Evolutionary conservation across 1,140 invertebrate species (phyloP), one percentile per base, ranked within the genome.

Genomic region (Augochlora pura): DNA sequence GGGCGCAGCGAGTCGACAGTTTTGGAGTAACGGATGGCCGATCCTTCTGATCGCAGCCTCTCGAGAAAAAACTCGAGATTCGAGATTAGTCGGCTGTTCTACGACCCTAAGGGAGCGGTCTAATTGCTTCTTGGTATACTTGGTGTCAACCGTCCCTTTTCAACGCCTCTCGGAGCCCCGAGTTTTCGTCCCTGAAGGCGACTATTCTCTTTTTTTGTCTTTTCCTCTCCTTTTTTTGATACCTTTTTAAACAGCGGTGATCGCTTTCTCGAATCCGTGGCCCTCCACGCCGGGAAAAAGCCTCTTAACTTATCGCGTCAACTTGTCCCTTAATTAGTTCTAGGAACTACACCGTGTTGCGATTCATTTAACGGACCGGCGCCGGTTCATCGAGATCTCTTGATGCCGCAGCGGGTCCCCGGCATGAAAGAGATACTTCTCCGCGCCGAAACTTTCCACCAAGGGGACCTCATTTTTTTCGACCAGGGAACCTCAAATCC

Each of bases 251-350:
- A 70, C 2, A 27, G 10, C 23, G 71, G 16, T 42, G 75, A 77
- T 77, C 75, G 39, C 27, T 60, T 70, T 42, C 54, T 59, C 65
- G 27, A 60, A 46, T 27, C n/a, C 38, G 4, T 9, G 23, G 10
- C 25, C 8, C 27, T 46, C 32, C 14, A 4, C 8, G 54, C 25
- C 25, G 14, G 16, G 32, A n/a, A 25, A 77, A 69, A 62, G 16
- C 42, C 74, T 69, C 39, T 69, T 59, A 18, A 39, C 54, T 77
- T 77, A 69, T 77, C 74, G 66, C 66, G 38, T 77, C 74, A 77
- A 77, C 57, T 77, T 69, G 65, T 77, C 74, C 74, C 74, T 77
- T 77, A 77, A 77, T 77, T 77, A 77, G 69, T 77, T 39, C 74
- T 62, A 23, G n/a, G 16, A 69, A 77, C 65, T 69, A 27, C 65